These are phyloP conservation scores for Nephrotoma guestfalica DNA, from an alignment of 2,888 invertebrate genomes.

Conservation along the genomic window DNA sequence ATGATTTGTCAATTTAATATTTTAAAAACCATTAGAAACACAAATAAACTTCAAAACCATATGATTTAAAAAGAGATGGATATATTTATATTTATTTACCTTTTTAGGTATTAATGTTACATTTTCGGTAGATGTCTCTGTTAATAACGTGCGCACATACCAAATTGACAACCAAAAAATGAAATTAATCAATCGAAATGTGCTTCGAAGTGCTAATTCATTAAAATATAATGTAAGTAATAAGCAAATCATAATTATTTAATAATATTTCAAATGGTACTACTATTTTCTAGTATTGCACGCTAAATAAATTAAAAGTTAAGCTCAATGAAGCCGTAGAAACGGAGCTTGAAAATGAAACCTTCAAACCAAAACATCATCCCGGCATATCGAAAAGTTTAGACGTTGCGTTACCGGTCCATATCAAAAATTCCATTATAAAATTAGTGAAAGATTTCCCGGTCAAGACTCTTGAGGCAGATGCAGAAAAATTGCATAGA, in stretches of 20 bases:
- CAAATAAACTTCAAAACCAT: neutral
- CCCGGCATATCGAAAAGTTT: slow-evolving; percentile 49
- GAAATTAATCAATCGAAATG: neutral
- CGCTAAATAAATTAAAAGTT: neutral
- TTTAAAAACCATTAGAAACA: neutral
- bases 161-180: neutral
- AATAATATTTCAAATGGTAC: neutral
- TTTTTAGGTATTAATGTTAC: neutral
- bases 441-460: slow-evolving; percentile 41
- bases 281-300: neutral
- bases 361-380: slow-evolving; percentile 51
- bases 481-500: slow-evolving; percentile 39
- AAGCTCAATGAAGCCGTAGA: neutral
- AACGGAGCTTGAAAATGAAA: slow-evolving; percentile 33
- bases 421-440: slow-evolving; percentile 41
- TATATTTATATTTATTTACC: neutral
- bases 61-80: neutral
- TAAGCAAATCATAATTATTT: neutral
- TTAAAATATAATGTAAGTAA: neutral
- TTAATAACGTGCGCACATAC: neutral
- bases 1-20: neutral
- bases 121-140: neutral
- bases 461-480: slow-evolving; percentile 37
- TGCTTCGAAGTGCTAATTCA: neutral
- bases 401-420: slow-evolving; percentile 41